phyloP scores from a whole-genome alignment of 2,797 vertebrate genomes.

The Smutsia temminckii region DNA sequence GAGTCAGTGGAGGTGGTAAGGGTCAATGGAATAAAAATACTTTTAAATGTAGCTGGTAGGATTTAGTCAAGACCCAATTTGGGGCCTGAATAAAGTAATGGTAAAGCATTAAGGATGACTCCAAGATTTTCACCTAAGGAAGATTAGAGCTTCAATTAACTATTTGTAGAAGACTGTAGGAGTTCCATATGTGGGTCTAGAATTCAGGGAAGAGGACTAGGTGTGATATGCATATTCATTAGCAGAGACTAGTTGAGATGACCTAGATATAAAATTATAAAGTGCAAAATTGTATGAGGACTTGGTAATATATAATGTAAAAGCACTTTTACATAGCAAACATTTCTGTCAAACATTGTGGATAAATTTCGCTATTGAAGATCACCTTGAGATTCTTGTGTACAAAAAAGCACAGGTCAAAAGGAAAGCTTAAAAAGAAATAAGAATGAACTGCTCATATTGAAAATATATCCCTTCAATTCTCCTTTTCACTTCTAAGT shows the following conservation, averaged over 20 bases:
- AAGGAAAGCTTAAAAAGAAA: constrained; percentile 11
- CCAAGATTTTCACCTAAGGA: background rate
- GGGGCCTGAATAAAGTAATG: background rate
- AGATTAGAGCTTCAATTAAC: background rate
- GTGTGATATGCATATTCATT: background rate
- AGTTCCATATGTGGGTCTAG: background rate
- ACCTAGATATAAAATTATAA: background rate
- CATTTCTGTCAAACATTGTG: background rate
- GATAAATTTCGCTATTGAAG: background rate
- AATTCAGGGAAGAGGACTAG: background rate
- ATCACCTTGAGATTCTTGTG: background rate
- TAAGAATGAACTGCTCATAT: background rate
- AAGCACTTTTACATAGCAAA: background rate
- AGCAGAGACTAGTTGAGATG: background rate
- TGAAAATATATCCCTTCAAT: background rate
- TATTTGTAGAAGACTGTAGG: background rate
- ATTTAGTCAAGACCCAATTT: background rate
- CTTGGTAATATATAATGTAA: background rate
- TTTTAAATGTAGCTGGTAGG: background rate
- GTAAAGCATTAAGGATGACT: background rate
- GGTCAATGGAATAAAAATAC: background rate
- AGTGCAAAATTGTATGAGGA: background rate
- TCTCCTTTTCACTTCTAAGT: background rate
- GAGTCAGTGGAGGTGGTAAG: background rate
- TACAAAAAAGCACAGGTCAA: background rate